phyloP scores from a whole-genome alignment of 2,888 invertebrate genomes.

The Heptascelio sp. region DNA sequence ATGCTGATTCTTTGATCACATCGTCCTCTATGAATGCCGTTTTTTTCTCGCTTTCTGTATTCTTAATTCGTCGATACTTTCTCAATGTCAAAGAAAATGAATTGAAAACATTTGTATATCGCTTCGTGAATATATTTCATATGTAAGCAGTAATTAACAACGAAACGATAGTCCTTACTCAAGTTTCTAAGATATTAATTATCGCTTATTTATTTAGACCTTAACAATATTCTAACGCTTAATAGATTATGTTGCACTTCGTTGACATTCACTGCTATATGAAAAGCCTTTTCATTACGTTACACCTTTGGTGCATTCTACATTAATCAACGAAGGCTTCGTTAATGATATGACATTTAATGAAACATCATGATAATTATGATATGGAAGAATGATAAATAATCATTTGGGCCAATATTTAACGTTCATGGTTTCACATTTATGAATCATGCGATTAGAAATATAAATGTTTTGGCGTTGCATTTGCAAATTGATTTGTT shows the following conservation, averaged over 20 bases:
- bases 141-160: conserved; percentile 78
- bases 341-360: too few relatives aligned
- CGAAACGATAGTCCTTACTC: conserved; percentile 70
- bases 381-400: too few relatives aligned
- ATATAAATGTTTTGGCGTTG: too few relatives aligned
- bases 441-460: too few relatives aligned
- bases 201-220: conserved; percentile 80
- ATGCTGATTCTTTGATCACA: neutral
- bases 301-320: too few relatives aligned
- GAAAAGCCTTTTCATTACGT: too few relatives aligned
- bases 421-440: too few relatives aligned
- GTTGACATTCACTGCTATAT: too few relatives aligned
- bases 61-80: conserved; percentile 68
- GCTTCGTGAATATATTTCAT: conserved; percentile 77
- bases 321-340: too few relatives aligned
- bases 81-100: conserved; percentile 75
- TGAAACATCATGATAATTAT: too few relatives aligned
- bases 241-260: conserved; percentile 76
- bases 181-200: conserved; percentile 62
- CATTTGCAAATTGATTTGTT: too few relatives aligned
- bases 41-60: neutral
- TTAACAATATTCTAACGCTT: conserved; percentile 78
- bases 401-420: too few relatives aligned
- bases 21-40: neutral
- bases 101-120: conserved; percentile 74